A percentile compares a stretch with the other conserved stretches of the same genome.
Conservation (phyloP, 2,888 invertebrate genomes). For the Tachina grossa region DNA sequence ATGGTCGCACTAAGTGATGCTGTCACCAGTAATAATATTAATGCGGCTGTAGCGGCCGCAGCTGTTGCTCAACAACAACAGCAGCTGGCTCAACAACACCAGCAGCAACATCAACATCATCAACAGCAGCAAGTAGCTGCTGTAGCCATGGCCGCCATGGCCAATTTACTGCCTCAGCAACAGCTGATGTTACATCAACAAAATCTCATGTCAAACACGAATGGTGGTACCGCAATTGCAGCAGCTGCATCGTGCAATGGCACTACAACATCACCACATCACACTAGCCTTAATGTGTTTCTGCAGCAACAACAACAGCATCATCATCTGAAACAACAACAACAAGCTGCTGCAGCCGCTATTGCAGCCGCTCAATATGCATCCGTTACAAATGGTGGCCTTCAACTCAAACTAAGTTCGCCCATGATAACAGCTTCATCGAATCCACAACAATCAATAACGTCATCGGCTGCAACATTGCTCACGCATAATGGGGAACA, state of each 20-base stretch:
- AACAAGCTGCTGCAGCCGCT: constrained; percentile 72
- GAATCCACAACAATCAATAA: constrained; percentile 66
- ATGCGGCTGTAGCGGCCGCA: constrained; percentile 77
- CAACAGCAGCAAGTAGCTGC: constrained; percentile 79
- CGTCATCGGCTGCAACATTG: constrained; percentile 65
- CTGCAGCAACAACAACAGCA: constrained; percentile 79
- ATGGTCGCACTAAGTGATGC: constrained; percentile 75
- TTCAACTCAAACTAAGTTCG: constrained; percentile 78
- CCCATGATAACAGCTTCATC: constrained; percentile 71
- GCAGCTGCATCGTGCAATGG: constrained; percentile 74
- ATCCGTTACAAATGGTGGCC: constrained; percentile 75
- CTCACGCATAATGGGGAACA: constrained; percentile 64
- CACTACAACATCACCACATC: constrained; percentile 74
- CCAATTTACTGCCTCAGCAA: constrained; percentile 81
- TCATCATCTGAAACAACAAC: constrained; percentile 76
- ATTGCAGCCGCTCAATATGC: constrained; percentile 68
- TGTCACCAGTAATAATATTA: constrained; percentile 77
- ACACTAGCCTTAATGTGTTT: constrained; percentile 75
- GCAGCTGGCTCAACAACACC: constrained; percentile 77
- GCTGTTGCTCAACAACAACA: constrained; percentile 78
- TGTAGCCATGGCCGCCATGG: constrained; percentile 82
- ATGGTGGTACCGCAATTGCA: constrained; percentile 77
- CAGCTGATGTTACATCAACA: constrained; percentile 80
- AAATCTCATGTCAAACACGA: constrained; percentile 78
- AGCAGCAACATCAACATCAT: constrained; percentile 76